Base-by-base conservation (phyloP, 2,113 vertebrate genomes). In the Sula dactylatra region DNA sequence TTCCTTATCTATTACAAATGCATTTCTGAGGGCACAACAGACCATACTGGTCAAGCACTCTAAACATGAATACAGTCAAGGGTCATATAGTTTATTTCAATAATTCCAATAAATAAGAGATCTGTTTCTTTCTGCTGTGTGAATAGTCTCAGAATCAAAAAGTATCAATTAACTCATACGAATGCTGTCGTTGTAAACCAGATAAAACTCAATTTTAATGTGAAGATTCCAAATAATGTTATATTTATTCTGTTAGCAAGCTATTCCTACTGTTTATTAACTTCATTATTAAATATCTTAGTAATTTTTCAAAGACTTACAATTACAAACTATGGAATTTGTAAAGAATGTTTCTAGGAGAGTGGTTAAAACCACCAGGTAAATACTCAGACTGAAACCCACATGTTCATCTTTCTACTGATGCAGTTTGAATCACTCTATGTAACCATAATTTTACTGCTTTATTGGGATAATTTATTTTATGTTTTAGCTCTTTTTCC, bases 391-490 rank as follows among this genome's bases (percentile, higher is more conserved):
- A 54, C 22, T 73, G 65, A 80, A 95, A 40, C 3, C 29, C 11
- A 13, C 19, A 7, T 45, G 44, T 81, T 47, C 24, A 24, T 52
- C 25, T 77, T 58, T 44, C 20, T 78, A 45, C 47, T 54, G 17
- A 89, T 89, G 94, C 88, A 87, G 16, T 90, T 72, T 94, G 81
- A 88, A 91, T 92, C 31, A 87, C 36, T 69, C 69, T n/a, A 27
- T 36, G 32, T 54, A 79, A 76, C 61, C 12, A 65, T 36, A 81
- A 76, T 79, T 92, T 94, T 95, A 96, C 49, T 91, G 73, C 50
- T 96, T 97, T 94, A 97, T 88, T 91, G 88, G 86, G 81, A 94
- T 67, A 87, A 97, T 96, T 76, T 97, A 7, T 89, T 94, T 97
- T 92, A 86, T 85, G 65, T 87, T 95, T 97, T 94, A 25, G 6